Conservation (phyloP, 2,888 invertebrate species). For the Cryptophagus acutangulus region DNA sequence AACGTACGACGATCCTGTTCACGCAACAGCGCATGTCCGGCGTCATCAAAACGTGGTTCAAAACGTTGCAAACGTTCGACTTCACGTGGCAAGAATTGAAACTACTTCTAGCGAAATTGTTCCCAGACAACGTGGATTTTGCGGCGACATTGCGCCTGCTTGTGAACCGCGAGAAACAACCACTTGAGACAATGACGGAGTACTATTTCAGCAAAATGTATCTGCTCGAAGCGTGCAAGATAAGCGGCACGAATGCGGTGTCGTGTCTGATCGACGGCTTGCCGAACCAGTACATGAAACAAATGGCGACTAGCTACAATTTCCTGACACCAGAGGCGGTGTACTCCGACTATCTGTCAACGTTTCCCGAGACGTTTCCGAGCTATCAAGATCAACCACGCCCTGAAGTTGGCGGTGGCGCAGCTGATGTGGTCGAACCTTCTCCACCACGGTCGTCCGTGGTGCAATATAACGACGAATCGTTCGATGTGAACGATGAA, state of each 20-base stretch:
- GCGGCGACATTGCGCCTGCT: background rate
- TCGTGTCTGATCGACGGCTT: background rate
- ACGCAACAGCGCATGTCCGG: slow-evolving; percentile 33
- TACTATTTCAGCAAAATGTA: background rate
- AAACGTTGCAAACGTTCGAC: slow-evolving; percentile 28
- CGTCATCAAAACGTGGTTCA: slow-evolving; percentile 36
- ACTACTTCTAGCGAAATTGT: slow-evolving; percentile 31
- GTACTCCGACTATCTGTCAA: background rate
- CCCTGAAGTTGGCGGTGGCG: too few relatives aligned
- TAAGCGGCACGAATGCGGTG: background rate
- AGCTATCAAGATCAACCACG: too few relatives aligned
- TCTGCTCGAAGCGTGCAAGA: background rate
- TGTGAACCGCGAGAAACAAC: background rate
- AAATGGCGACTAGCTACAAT: background rate
- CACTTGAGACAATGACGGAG: background rate
- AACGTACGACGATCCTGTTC: slow-evolving; percentile 29
- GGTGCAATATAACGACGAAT: background rate
- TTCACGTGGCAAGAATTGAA: slow-evolving; percentile 37
- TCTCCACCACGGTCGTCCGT: background rate
- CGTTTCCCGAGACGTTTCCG: background rate
- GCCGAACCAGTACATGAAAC: slow-evolving; percentile 1
- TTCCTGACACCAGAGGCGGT: background rate
- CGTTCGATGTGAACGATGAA: background rate
- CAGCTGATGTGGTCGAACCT: background rate
- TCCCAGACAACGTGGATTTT: slow-evolving; percentile 31